phyloP scores from a whole-genome alignment of 2,797 vertebrate species.

The Chromobotia macracanthus region DNA sequence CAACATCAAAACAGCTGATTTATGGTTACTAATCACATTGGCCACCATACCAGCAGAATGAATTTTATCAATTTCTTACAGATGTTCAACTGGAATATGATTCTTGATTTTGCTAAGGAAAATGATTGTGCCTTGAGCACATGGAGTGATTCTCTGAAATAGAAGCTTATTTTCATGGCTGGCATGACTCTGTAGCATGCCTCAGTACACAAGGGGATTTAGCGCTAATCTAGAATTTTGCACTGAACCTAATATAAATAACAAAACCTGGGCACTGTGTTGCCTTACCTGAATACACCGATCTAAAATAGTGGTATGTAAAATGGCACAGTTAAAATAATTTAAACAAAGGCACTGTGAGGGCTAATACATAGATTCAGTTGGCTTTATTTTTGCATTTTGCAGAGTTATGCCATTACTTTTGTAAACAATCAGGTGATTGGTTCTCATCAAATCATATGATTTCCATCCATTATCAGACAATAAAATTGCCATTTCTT shows the following conservation, averaged over 20 bases:
- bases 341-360: not conserved
- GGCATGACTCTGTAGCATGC: slow-evolving; percentile 26
- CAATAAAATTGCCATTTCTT: too few relatives aligned
- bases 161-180: slow-evolving; percentile 22
- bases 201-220: slow-evolving; percentile 25
- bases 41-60: slow-evolving; percentile 52
- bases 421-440: too few relatives aligned
- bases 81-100: slow-evolving; percentile 51
- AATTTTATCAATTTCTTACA: slow-evolving; percentile 68
- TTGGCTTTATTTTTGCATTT: not conserved
- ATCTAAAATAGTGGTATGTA: not conserved
- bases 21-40: slow-evolving; percentile 66
- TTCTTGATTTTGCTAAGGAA: slow-evolving; percentile 34
- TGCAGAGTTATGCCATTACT: too few relatives aligned
- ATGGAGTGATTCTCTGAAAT: slow-evolving; percentile 25
- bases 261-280: not conserved
- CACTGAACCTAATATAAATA: slow-evolving; percentile 14
- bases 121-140: slow-evolving; percentile 27
- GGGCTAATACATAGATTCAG: not conserved
- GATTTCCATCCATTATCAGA: too few relatives aligned
- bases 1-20: slow-evolving; percentile 56
- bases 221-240: slow-evolving; percentile 29
- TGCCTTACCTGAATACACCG: not conserved
- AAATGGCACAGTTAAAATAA: not conserved
- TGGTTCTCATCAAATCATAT: too few relatives aligned